These are phyloP conservation scores for Pyrocoelia pectoralis DNA, from an alignment of 2,888 invertebrate species.

Conservation along the genomic window DNA sequence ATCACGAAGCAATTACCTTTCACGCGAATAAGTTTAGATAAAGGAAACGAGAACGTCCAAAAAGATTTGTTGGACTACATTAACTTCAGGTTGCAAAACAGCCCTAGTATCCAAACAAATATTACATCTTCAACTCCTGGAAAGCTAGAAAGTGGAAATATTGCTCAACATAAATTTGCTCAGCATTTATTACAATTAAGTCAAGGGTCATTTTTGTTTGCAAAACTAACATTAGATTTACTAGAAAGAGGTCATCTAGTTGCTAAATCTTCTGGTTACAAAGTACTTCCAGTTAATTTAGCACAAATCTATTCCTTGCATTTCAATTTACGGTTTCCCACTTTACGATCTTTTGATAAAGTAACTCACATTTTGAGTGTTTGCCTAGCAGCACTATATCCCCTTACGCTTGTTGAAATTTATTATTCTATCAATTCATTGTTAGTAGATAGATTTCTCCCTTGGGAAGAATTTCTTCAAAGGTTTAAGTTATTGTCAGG, in stretches of 20 bases:
- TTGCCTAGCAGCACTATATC: slow-evolving; percentile 90
- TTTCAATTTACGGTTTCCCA: slow-evolving; percentile 92
- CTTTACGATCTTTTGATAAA: slow-evolving; percentile 88
- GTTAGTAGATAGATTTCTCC: slow-evolving; percentile 77
- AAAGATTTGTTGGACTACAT: slow-evolving; percentile 90
- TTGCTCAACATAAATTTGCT: slow-evolving; percentile 80
- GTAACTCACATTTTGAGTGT: slow-evolving; percentile 88
- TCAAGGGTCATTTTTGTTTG: slow-evolving; percentile 90
- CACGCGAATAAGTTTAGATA: slow-evolving; percentile 76
- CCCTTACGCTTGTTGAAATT: slow-evolving; percentile 88
- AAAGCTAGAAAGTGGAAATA: slow-evolving; percentile 71
- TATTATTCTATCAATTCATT: slow-evolving; percentile 93
- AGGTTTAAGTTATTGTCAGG: slow-evolving; percentile 87
- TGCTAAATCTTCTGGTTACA: slow-evolving; percentile 92
- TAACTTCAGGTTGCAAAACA: slow-evolving; percentile 80
- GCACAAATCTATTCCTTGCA: slow-evolving; percentile 90
- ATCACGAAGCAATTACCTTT: slow-evolving; percentile 86
- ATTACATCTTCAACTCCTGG: slow-evolving; percentile 69
- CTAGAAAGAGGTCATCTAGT: slow-evolving; percentile 92
- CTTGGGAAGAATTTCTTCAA: slow-evolving; percentile 91
- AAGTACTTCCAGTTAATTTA: slow-evolving; percentile 87
- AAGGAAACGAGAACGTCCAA: slow-evolving; percentile 74
- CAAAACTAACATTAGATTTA: slow-evolving; percentile 90
- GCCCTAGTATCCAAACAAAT: slow-evolving; percentile 85
- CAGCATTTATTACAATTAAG: slow-evolving; percentile 84